Evolutionary conservation across 2,797 vertebrate genomes (phyloP).

Genomic region (Semaprochilodus insignis): DNA sequence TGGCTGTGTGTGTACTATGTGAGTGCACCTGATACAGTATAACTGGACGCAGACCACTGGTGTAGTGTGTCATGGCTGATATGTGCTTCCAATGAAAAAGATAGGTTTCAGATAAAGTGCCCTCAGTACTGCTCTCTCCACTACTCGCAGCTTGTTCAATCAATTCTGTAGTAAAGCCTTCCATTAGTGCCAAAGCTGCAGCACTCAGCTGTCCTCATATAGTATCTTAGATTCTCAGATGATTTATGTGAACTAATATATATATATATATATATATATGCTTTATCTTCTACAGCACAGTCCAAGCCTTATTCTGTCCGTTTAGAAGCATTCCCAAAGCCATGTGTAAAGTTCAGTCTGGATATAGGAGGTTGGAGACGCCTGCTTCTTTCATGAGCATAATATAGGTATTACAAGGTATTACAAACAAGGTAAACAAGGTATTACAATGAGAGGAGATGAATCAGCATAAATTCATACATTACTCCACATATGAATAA

Average conservation of each 20-base stretch:
- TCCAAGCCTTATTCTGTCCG: too few relatives aligned
- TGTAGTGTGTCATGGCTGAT: conserved; percentile 50
- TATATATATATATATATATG: too few relatives aligned
- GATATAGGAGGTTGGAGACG: too few relatives aligned
- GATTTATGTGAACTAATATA: not conserved
- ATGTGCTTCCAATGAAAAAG: conserved; percentile 32
- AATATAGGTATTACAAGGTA: too few relatives aligned
- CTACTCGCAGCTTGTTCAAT: conserved; percentile 1
- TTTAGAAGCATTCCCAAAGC: too few relatives aligned
- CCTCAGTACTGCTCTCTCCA: not conserved
- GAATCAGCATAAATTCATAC: too few relatives aligned
- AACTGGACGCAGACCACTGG: conserved; percentile 42
- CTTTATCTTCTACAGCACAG: not conserved
- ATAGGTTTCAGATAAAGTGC: conserved; percentile 32
- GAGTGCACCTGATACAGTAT: conserved; percentile 24
- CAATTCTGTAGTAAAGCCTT: not conserved
- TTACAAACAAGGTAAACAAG: too few relatives aligned
- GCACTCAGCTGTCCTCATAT: not conserved
- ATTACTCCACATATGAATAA: too few relatives aligned
- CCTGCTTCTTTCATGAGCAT: too few relatives aligned
- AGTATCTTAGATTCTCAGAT: not conserved
- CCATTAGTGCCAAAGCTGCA: not conserved
- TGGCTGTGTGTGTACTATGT: not conserved
- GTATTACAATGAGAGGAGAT: too few relatives aligned
- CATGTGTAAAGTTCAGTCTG: too few relatives aligned